phyloP scores from a whole-genome alignment of 2,797 vertebrate genomes.

The Lepilemur septentrionalis region DNA sequence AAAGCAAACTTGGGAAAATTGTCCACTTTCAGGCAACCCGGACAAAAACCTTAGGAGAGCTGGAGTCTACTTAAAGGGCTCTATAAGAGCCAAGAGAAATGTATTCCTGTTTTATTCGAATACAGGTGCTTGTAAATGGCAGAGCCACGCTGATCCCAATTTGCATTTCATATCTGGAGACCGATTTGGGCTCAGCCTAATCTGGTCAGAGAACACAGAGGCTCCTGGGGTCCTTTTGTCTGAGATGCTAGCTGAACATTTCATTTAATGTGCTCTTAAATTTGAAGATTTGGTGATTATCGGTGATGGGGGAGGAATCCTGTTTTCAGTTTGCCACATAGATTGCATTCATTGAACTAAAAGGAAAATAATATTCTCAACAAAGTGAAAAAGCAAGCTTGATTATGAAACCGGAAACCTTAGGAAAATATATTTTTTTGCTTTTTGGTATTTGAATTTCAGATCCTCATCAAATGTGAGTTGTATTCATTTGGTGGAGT shows the following conservation, averaged over 20 bases:
- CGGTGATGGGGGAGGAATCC: neutral
- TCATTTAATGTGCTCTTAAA: slow-evolving; percentile 17
- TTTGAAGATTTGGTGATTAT: slow-evolving; percentile 32
- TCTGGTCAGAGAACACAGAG: slow-evolving; percentile 3
- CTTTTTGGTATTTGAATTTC: slow-evolving; percentile 51
- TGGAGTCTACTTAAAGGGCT: slow-evolving; percentile 67
- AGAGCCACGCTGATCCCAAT: slow-evolving; percentile 5
- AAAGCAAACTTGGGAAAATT: slow-evolving; percentile 78
- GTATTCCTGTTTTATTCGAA: slow-evolving; percentile 56
- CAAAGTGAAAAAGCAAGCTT: slow-evolving; percentile 44
- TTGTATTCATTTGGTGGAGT: slow-evolving; percentile 51
- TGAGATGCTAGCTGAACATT: slow-evolving; percentile 14
- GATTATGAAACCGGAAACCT: slow-evolving; percentile 52
- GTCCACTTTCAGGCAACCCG: slow-evolving; percentile 68
- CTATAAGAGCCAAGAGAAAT: slow-evolving; percentile 65
- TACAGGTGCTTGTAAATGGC: slow-evolving; percentile 56
- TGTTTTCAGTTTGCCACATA: neutral
- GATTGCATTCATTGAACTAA: neutral
- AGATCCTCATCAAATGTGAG: slow-evolving; percentile 45
- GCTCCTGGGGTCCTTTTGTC: neutral
- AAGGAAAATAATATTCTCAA: slow-evolving; percentile 58
- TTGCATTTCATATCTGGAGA: slow-evolving; percentile 50
- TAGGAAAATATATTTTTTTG: slow-evolving; percentile 38
- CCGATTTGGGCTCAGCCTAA: neutral
- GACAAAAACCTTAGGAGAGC: slow-evolving; percentile 67